Base-by-base conservation (phyloP, 1,140 invertebrate genomes). In the Maconellicoccus hirsutus region DNA sequence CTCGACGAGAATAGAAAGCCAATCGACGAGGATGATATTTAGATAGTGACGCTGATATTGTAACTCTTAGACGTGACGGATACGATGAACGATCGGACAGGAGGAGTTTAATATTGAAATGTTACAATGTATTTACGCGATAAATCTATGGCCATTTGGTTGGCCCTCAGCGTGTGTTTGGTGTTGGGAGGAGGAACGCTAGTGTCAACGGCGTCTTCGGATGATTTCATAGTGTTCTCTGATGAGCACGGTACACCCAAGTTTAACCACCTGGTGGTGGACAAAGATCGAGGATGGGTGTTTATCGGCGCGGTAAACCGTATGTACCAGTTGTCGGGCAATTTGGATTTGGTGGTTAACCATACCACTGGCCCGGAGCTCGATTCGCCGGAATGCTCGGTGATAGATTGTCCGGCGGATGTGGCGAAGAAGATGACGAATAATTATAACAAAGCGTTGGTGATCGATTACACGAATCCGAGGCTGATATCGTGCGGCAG, bases 401-500 rank as follows among this genome's bases (percentile, higher is more conserved):
- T 92, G 74, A 82, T 87, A 52, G 89, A 93, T 77, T 93, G 91
- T 78, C 89, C 89, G 3, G 80, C 85, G 0, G 86, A 86, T 73
- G 85, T 85, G 42, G 82, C 86, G 71, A 85, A 84, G 72, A 86
- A 87, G 75, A 84, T 84, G 1, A 93, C 90, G 12, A 89, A 97
- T 81, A 98, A 96, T 81, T 87, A 92, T 74, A 98, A 97, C 82
- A 98, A 98, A 81, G 94, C 93, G 38, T 82, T 99, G 73, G 89
- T 98, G 39, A 94, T 98, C 74, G 93, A 98, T 82, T 93, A 96
- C 77, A 88, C 87, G 6, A 89, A 91, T 70, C 89, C 91, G 21
- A 83, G 89, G 52, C 82, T 98, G n/a, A 96, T 98, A 74, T 87
- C 88, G 4, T 98, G 96, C 81, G 94, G 94, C 12, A 93, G 90